Evolutionary conservation across 1,140 invertebrate genomes (phyloP).

Genomic region (Sogatella furcifera): DNA sequence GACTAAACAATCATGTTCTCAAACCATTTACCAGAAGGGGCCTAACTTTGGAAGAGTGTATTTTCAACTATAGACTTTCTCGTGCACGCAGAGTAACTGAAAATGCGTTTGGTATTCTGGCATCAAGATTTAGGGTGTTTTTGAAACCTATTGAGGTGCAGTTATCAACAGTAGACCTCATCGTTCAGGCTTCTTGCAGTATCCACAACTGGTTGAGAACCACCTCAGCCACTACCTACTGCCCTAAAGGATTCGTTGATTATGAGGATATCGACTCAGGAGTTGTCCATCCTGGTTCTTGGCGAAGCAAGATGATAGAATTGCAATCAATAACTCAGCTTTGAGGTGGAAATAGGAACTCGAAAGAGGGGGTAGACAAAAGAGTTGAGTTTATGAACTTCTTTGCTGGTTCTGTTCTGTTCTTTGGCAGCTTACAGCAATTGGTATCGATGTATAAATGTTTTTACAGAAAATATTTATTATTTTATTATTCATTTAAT

Average conservation of each 20-base stretch:
- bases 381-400: too few relatives aligned
- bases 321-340: not conserved
- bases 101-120: slow-evolving; percentile 35
- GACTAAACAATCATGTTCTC: too few relatives aligned
- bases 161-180: not conserved
- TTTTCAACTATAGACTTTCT: too few relatives aligned
- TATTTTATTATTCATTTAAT: too few relatives aligned
- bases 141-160: not conserved
- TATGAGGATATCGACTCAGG: not conserved
- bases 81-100: slow-evolving; percentile 28
- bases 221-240: not conserved
- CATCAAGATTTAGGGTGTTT: slow-evolving; percentile 26
- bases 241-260: not conserved
- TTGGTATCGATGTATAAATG: too few relatives aligned
- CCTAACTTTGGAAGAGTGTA: too few relatives aligned
- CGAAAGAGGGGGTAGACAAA: too few relatives aligned
- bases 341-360: too few relatives aligned
- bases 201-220: slow-evolving; percentile 9
- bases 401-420: too few relatives aligned
- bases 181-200: not conserved
- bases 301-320: not conserved
- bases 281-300: not conserved
- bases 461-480: too few relatives aligned
- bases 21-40: too few relatives aligned
- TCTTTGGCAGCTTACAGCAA: too few relatives aligned